These are phyloP conservation scores for Limnodromus scolopaceus DNA, from an alignment of 2,797 vertebrate species.

Conservation along the genomic window DNA sequence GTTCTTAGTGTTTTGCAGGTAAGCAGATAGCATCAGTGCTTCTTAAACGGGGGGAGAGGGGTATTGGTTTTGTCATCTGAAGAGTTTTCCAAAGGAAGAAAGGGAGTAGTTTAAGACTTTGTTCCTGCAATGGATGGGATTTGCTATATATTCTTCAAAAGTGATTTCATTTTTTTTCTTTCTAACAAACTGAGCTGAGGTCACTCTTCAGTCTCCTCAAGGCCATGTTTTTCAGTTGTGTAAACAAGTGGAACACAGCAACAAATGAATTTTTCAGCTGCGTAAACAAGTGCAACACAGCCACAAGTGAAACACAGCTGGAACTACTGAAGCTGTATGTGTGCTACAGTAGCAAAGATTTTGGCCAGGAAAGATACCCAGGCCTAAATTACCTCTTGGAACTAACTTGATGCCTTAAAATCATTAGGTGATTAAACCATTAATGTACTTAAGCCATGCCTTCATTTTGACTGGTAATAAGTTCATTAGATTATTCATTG, in stretches of 20 bases:
- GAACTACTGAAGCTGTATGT: not conserved
- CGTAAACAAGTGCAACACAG: not conserved
- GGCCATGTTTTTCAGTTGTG: not conserved
- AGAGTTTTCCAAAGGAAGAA: not conserved
- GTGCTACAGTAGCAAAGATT: not conserved
- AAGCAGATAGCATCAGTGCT: not conserved
- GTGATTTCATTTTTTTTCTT: not conserved
- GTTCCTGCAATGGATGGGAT: not conserved
- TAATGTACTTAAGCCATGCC: constrained; percentile 21
- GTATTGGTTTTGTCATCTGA: not conserved
- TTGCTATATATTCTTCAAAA: not conserved
- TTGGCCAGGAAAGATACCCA: not conserved
- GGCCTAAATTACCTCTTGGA: not conserved
- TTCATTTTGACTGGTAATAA: constrained; percentile 2
- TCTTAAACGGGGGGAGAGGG: not conserved
- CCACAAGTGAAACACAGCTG: not conserved
- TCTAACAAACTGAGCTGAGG: not conserved
- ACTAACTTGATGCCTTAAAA: not conserved
- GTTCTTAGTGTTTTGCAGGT: not conserved
- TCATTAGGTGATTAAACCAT: constrained; percentile 35
- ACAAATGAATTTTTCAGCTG: not conserved
- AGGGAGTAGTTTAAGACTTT: not conserved
- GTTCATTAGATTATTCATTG: constrained; percentile 49
- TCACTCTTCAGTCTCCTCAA: not conserved
- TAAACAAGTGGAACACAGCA: not conserved